These are phyloP conservation scores for Lasioglossum figueresi DNA, from an alignment of 2,888 invertebrate species.

Conservation along the genomic window DNA sequence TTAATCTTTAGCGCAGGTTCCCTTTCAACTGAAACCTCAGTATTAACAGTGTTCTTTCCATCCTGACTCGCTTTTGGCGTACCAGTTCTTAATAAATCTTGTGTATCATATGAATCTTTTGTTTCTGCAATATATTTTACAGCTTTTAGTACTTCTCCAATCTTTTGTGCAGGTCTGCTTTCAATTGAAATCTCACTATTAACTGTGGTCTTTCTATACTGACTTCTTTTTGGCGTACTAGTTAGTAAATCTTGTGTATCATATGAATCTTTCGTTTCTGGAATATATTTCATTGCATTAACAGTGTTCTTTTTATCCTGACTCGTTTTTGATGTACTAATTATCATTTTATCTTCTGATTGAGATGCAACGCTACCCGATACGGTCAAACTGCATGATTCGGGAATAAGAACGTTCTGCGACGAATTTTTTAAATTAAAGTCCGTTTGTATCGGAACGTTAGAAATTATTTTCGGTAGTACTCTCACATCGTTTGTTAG, in stretches of 20 bases:
- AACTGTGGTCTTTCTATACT: not conserved
- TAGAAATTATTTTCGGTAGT: conserved; percentile 22
- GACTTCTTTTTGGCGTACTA: not conserved
- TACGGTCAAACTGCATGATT: conserved; percentile 3
- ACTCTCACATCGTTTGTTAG: not conserved
- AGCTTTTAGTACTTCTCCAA: not conserved
- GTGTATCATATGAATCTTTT: not conserved
- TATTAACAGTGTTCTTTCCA: not conserved
- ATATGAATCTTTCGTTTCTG: conserved; percentile 24
- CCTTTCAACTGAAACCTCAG: not conserved
- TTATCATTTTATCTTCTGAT: not conserved
- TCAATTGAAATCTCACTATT: not conserved
- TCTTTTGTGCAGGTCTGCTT: not conserved
- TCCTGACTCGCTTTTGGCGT: not conserved
- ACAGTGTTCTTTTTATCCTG: not conserved
- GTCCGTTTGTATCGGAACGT: not conserved
- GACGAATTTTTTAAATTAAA: not conserved
- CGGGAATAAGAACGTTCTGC: conserved; percentile 20
- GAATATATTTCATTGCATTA: not conserved
- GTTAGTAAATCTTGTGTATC: not conserved
- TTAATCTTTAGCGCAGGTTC: not conserved
- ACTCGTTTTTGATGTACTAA: not conserved
- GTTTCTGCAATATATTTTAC: conserved; percentile 24
- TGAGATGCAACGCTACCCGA: not conserved
- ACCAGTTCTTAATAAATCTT: not conserved